These are phyloP conservation scores for Anagyrus pseudococci DNA, from an alignment of 2,888 invertebrate species.

Conservation along the genomic window DNA sequence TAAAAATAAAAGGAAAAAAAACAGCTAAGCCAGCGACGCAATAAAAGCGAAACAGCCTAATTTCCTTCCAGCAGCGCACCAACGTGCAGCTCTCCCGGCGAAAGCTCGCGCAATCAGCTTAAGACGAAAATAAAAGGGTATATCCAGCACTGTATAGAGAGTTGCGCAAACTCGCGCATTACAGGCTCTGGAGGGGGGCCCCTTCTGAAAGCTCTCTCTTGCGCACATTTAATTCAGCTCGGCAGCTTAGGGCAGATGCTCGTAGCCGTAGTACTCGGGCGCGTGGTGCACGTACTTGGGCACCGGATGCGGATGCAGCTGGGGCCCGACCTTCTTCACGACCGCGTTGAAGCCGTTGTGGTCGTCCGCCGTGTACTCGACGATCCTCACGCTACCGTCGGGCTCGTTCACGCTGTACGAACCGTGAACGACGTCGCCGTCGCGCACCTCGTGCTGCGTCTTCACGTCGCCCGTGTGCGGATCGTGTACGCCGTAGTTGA, in stretches of 20 bases:
- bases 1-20: too few relatives aligned
- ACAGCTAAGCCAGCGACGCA: too few relatives aligned
- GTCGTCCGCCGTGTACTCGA: slow-evolving; percentile 54
- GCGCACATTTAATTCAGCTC: too few relatives aligned
- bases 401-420: slow-evolving; percentile 54
- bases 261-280: slow-evolving; percentile 48
- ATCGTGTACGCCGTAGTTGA: slow-evolving; percentile 54
- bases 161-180: too few relatives aligned
- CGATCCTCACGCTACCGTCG: slow-evolving; percentile 53
- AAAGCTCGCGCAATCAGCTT: too few relatives aligned
- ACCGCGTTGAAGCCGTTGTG: slow-evolving; percentile 55
- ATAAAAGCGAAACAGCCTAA: too few relatives aligned
- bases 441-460: slow-evolving; percentile 52
- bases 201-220: too few relatives aligned
- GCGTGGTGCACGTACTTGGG: slow-evolving; percentile 44
- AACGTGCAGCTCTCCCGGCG: too few relatives aligned
- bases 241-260: slow-evolving; percentile 40
- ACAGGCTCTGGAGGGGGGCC: too few relatives aligned
- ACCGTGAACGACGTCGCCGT: slow-evolving; percentile 53
- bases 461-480: slow-evolving; percentile 54
- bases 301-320: slow-evolving; percentile 40
- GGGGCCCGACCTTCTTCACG: slow-evolving; percentile 53
- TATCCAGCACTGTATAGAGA: too few relatives aligned
- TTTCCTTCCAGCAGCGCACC: too few relatives aligned
- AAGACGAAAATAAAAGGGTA: too few relatives aligned